These are phyloP conservation scores for Julus scanicus DNA, from an alignment of 2,888 invertebrate species.

Conservation along the genomic window DNA sequence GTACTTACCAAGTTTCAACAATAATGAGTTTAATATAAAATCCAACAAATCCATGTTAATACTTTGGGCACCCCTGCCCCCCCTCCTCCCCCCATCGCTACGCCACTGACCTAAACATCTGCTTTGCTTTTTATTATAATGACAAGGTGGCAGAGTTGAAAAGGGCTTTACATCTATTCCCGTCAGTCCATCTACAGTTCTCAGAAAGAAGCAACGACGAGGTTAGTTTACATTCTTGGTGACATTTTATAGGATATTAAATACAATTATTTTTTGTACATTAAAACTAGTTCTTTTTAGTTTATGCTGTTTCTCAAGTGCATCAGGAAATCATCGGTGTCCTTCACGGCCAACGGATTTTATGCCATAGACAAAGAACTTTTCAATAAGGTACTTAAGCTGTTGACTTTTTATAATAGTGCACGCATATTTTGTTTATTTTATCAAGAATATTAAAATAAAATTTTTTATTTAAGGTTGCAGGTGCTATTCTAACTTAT, in stretches of 20 bases:
- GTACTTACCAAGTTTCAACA: too few relatives aligned
- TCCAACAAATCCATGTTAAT: too few relatives aligned
- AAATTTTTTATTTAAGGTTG: background rate
- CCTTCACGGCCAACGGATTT: background rate
- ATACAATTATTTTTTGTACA: background rate
- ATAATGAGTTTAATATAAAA: too few relatives aligned
- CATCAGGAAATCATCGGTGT: background rate
- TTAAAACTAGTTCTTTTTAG: background rate
- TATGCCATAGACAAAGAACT: slow-evolving; percentile 1
- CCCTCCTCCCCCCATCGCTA: too few relatives aligned
- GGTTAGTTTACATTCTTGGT: background rate
- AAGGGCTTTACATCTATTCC: background rate
- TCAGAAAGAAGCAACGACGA: background rate
- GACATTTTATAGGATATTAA: background rate
- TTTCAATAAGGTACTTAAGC: background rate
- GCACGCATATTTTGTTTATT: background rate
- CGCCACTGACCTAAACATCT: too few relatives aligned
- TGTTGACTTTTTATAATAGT: background rate
- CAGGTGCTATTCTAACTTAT: background rate
- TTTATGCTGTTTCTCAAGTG: background rate
- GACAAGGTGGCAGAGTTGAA: background rate
- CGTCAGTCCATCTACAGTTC: background rate
- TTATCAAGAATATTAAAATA: background rate
- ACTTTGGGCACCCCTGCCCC: too few relatives aligned
- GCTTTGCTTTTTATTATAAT: background rate